Base-by-base conservation (phyloP, 1,140 invertebrate genomes). In the Sipha flava region DNA sequence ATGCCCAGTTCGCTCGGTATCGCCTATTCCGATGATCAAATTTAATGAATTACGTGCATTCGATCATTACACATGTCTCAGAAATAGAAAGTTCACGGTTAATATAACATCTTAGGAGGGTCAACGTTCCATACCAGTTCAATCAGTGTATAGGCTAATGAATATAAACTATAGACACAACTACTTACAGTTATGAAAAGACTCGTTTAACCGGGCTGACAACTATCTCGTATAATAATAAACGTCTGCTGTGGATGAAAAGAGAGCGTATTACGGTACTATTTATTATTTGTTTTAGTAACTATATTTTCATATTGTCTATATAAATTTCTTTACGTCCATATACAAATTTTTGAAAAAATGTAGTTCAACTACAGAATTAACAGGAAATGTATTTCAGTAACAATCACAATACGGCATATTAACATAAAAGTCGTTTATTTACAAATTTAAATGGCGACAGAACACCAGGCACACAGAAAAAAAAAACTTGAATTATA, bases 31-130 rank as follows among this genome's bases (percentile, higher is more conserved):
- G n/a, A n/a, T n/a, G n/a, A n/a, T n/a, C n/a, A n/a, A n/a, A n/a
- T n/a, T n/a, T n/a, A n/a, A n/a, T n/a, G n/a, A n/a, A n/a, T n/a
- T n/a, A n/a, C n/a, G 14, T 6, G 9, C 9, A 43, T 43, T 43
- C 40, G 40, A 43, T 43, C 9, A 43, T 43, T 12, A 12, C 14
- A 43, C 9, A 12, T 43, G 9, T 34, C 34, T 10, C 59, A 62
- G 31, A 62, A 62, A 62, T 62, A 62, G 57, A 62, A 62, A 62
- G 59, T 62, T 62, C 59, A 62, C 18, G 59, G 59, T 62, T 62
- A 62, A 62, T 57, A 57, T 10, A n/a, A 29, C 31, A 54, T 29
- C 18, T 31, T 59, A 23, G 18, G 29, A 34, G 59, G 59, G 59
- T 62, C 59, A 62, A 62, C 31, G 31, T 62, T 34, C 18, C 23